Conservation (phyloP, 2,113 vertebrate species). For the Genyomyrus donnyi region DNA sequence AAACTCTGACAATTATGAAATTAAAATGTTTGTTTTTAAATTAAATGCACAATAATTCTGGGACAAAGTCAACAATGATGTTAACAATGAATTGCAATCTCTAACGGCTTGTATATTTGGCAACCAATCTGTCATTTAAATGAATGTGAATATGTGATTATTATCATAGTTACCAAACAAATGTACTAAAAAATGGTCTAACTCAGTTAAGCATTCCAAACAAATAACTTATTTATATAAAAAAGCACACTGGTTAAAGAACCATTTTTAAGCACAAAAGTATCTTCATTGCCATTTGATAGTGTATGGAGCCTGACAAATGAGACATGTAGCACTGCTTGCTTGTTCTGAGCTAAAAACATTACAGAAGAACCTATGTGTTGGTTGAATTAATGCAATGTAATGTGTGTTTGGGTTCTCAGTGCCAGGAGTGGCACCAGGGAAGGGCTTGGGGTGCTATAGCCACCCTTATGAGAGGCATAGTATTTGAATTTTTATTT, state of each 20-base stretch:
- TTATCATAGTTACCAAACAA: neutral
- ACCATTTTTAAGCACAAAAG: neutral
- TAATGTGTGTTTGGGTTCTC: neutral
- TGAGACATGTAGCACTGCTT: neutral
- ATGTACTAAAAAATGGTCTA: neutral
- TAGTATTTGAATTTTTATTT: neutral
- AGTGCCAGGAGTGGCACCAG: neutral
- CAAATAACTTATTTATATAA: neutral
- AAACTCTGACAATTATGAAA: neutral
- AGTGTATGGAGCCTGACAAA: neutral
- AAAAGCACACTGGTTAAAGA: neutral
- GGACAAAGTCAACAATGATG: neutral
- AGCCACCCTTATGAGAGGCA: neutral
- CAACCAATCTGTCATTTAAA: neutral
- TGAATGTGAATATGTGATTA: neutral
- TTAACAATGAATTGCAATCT: neutral
- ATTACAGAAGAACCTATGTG: neutral
- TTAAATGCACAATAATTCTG: neutral
- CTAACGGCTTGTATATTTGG: neutral
- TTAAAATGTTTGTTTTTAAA: neutral
- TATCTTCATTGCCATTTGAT: neutral
- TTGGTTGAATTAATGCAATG: neutral
- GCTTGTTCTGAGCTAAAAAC: neutral
- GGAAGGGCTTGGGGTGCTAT: neutral
- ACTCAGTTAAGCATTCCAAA: neutral